Evolutionary conservation across 1,140 invertebrate species (phyloP).

Genomic region (Tetragonula clypearis): DNA sequence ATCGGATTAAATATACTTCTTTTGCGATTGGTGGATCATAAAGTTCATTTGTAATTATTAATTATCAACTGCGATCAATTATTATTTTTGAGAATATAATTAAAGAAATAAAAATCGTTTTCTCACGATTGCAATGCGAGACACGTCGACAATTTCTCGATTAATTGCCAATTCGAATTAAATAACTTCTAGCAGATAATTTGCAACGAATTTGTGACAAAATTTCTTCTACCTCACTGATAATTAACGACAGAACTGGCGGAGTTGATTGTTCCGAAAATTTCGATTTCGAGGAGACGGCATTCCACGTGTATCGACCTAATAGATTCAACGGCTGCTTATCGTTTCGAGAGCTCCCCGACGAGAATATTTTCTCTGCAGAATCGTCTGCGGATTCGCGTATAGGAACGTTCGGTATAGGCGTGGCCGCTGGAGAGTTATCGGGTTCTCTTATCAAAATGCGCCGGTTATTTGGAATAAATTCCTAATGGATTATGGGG

Average conservation of each 20-base stretch:
- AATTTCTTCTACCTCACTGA: not conserved
- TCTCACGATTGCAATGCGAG: too few relatives aligned
- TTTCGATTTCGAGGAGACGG: not conserved
- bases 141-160: too few relatives aligned
- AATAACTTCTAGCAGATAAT: too few relatives aligned
- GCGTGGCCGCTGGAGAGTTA: slow-evolving; percentile 1
- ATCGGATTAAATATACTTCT: too few relatives aligned
- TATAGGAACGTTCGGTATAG: not conserved
- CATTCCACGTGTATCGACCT: not conserved
- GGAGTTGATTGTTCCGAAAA: not conserved
- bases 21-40: too few relatives aligned
- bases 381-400: not conserved
- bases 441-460: slow-evolving; percentile 29
- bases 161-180: too few relatives aligned
- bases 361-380: not conserved
- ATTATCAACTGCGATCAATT: too few relatives aligned
- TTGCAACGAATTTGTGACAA: not conserved
- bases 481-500: slow-evolving; percentile 35
- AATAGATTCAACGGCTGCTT: not conserved
- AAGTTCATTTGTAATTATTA: too few relatives aligned
- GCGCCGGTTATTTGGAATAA: slow-evolving; percentile 15
- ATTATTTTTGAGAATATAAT: too few relatives aligned
- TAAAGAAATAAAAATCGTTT: too few relatives aligned
- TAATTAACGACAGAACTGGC: not conserved
- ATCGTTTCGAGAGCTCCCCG: not conserved